Conservation (phyloP, 2,797 vertebrate species). For the Sebastes iracundus region DNA sequence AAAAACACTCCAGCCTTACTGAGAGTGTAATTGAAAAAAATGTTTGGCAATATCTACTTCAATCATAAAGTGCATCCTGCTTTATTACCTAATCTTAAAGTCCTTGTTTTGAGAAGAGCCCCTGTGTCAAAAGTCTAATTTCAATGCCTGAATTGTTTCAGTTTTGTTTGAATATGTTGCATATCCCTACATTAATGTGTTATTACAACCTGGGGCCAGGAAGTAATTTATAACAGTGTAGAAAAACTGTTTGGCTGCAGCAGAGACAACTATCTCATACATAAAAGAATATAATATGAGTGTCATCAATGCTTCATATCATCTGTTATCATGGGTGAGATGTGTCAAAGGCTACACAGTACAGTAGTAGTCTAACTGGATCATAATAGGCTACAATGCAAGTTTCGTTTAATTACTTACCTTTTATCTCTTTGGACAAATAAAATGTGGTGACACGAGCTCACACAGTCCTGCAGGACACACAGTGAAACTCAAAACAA, state of each 20-base stretch:
- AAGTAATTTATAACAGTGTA: neutral
- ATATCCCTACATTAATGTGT: neutral
- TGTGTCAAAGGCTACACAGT: neutral
- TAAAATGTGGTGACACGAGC: neutral
- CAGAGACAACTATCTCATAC: no score
- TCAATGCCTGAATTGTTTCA: neutral
- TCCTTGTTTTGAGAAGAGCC: neutral
- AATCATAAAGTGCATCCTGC: neutral
- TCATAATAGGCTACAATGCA: neutral
- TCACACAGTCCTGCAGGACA: neutral
- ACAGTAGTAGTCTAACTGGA: neutral
- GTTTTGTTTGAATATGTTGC: neutral
- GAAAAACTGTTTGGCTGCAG: no score
- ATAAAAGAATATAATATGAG: neutral
- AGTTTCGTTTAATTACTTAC: neutral
- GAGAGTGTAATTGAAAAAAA: no score
- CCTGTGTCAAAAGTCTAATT: neutral
- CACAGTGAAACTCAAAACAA: neutral
- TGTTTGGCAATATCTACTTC: no score
- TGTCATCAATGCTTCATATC: neutral
- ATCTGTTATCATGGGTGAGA: neutral
- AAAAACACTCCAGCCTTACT: no score
- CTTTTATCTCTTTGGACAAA: neutral
- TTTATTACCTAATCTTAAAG: neutral
- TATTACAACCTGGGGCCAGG: neutral